Evolutionary conservation across 2,113 vertebrate genomes (phyloP).

Genomic region (Antechinus flavipes): DNA sequence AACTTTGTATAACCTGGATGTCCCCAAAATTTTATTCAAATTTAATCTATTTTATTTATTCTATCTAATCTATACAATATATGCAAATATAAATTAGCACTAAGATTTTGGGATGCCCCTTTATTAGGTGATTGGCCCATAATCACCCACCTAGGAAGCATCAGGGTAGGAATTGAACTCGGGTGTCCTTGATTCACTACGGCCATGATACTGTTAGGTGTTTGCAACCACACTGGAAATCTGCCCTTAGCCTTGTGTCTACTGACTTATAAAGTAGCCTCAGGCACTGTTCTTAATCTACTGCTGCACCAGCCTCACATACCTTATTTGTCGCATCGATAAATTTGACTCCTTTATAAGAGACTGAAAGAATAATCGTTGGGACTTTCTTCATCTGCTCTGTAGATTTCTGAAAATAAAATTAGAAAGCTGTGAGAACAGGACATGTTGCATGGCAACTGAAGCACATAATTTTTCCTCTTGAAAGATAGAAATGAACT

Average conservation of each 20-base stretch:
- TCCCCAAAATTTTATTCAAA: not conserved
- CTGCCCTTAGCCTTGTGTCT: not conserved
- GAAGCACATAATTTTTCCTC: constrained; percentile 48
- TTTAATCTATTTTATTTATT: not conserved
- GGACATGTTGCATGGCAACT: constrained; percentile 54
- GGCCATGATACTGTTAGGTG: not conserved
- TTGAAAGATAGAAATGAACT: constrained; percentile 65
- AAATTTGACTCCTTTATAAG: constrained; percentile 99
- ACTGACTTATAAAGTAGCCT: not conserved
- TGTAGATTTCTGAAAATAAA: constrained; percentile 95
- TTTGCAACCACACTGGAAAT: not conserved
- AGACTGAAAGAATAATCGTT: constrained; percentile 97
- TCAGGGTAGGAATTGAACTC: not conserved
- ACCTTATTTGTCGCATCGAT: constrained; percentile 99
- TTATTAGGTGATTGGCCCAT: not conserved
- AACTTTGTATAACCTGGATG: not conserved
- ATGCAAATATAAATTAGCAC: not conserved
- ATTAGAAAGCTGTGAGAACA: constrained; percentile 74
- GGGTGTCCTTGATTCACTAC: not conserved
- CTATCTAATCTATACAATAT: not conserved
- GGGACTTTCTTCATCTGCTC: constrained; percentile 99
- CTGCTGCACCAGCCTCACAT: constrained; percentile 41
- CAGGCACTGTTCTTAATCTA: not conserved
- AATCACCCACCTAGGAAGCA: not conserved
- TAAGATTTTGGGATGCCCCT: not conserved